Evolutionary conservation across 2,797 vertebrate genomes (phyloP).

Genomic region (Catharus ustulatus): DNA sequence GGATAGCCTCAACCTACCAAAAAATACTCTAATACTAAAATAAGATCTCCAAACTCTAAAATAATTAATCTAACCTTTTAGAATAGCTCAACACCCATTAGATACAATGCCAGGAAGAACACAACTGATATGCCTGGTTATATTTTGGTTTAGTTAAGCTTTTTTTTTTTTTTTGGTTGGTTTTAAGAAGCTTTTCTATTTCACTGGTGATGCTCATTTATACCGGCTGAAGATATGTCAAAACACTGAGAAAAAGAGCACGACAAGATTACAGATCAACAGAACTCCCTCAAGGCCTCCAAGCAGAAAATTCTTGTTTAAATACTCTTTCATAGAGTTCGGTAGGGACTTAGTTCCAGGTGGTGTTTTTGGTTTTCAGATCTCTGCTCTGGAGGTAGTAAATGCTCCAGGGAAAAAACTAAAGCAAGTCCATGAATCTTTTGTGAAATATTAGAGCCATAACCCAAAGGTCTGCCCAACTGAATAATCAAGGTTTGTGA

Average conservation of each 20-base stretch:
- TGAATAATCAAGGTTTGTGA: not conserved
- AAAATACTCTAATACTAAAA: not conserved
- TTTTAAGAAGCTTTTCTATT: not conserved
- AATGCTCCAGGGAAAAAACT: not conserved
- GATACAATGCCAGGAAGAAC: not conserved
- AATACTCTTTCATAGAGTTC: not conserved
- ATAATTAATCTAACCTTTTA: not conserved
- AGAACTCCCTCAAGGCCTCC: not conserved
- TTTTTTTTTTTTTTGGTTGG: too few relatives aligned
- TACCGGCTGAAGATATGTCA: not conserved
- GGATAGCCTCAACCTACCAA: not conserved
- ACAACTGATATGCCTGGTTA: not conserved
- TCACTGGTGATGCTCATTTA: not conserved
- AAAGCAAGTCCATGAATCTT: not conserved
- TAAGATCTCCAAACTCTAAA: not conserved
- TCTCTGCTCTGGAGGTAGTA: not conserved
- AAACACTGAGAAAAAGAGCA: not conserved
- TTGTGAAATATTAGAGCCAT: not conserved
- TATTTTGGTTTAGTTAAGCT: not conserved
- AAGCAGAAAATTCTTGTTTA: not conserved
- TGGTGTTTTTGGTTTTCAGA: not conserved
- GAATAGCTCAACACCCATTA: not conserved
- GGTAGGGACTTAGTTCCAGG: not conserved
- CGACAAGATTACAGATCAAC: not conserved
- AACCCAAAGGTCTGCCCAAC: not conserved